Evolutionary conservation across 2,888 invertebrate genomes (phyloP), one percentile per base, ranked within the genome.

Genomic region (Mallateleia sp.): DNA sequence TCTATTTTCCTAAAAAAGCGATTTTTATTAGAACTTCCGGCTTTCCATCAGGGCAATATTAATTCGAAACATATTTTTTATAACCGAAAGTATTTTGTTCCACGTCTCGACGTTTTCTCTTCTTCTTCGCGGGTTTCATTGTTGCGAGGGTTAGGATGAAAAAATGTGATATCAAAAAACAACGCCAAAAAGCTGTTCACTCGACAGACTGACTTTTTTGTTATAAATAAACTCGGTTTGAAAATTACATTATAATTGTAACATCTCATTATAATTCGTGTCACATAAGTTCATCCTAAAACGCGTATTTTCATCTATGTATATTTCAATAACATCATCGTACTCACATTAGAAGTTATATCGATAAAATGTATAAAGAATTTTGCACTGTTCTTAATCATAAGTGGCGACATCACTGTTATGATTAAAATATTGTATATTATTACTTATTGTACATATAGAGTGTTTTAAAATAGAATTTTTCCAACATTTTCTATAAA

Each of bases 361-460:
- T 32, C 47, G 18, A 60, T 32, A 42, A 75, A 75, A 62, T 82
- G 82, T 82, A 82, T 82, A 82, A 82, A 78, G 78, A 66, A 50
- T 78, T 77, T 78, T 72, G 78, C 66, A 78, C 64, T 72, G 64
- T 72, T 72, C 80, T 72, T 72, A 81, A 81, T 81, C 58, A 74
- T 64, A 50, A 64, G 54, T 64, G 64, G 64, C 22, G 50, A 42
- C 20, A 50, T 71, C 62, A 42, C 62, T 71, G 9, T 42, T 71
- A 58, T 50, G 83, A 66, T 77, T 64, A 50, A 52, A 83, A 69
- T 84, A 72, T 66, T 83, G 83, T 83, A 83, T 78, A 83, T 71
- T 83, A 78, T 52, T 50, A 62, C 20, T n/a, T 62, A 64, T 52
- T 45, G 38, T 69, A 42, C 20, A 1, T 74, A 52, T 62, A 42